phyloP scores from a whole-genome alignment of 2,797 vertebrate genomes.

The Catostomus latipinnis region DNA sequence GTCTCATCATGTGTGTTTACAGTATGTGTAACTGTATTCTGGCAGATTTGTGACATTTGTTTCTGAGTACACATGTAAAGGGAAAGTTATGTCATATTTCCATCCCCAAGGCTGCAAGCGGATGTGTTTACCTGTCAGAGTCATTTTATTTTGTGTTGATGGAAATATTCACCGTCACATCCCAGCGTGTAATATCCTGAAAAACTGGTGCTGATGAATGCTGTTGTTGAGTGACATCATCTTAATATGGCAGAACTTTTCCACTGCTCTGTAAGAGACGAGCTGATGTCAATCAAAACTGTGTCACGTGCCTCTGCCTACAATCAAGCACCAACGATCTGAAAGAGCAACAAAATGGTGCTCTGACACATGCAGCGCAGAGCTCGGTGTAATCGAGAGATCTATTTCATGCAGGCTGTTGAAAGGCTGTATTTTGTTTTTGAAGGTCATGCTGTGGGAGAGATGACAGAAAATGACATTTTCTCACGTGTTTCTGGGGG shows the following conservation, averaged over 20 bases:
- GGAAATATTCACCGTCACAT: conserved; percentile 57
- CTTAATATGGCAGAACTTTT: conserved; percentile 72
- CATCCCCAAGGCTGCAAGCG: conserved; percentile 58
- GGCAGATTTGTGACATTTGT: neutral
- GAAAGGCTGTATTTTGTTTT: neutral
- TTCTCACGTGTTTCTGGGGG: neutral
- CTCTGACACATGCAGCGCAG: neutral
- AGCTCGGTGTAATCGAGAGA: neutral
- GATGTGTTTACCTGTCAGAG: conserved; percentile 68
- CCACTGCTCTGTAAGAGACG: conserved; percentile 65
- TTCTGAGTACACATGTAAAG: conserved; percentile 46
- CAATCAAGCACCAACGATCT: too few species aligned
- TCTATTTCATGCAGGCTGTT: neutral
- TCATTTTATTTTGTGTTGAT: conserved; percentile 59
- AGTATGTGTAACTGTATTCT: conserved; percentile 22
- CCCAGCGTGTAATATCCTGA: conserved; percentile 70
- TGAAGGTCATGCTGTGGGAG: neutral
- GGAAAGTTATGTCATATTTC: conserved; percentile 64
- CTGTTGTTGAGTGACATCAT: conserved; percentile 60
- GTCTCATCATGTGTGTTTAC: neutral
- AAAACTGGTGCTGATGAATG: conserved; percentile 71
- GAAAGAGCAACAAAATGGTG: neutral
- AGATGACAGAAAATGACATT: neutral
- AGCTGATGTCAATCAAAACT: neutral
- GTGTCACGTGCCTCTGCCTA: neutral